Base-by-base conservation (phyloP, 2,797 vertebrate genomes). In the Arremon aurantiirostris region DNA sequence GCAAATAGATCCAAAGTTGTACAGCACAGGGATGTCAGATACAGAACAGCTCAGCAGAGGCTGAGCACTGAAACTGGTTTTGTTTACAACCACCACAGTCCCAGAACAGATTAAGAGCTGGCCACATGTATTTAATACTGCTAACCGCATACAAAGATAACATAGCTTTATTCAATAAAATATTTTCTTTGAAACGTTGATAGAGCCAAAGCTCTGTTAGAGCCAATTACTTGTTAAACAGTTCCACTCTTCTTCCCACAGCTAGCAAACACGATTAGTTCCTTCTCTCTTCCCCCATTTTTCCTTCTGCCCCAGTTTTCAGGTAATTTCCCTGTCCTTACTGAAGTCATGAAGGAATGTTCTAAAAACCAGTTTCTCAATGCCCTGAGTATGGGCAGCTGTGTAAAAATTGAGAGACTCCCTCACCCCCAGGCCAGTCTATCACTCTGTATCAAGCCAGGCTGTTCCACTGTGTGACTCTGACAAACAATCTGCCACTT, bases 401-500 rank as follows among this genome's bases (percentile, higher is more conserved):
- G 28, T 8, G n/a, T 61, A 81, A 86, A 95, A 93, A 86, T 1
- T 1, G 9, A 69, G 55, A 6, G 41, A 46, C 23, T 57, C 19
- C 52, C 35, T 55, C 46, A 44, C 37, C 42, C n/a, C 57, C 84
- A 52, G 14, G 15, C 69, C 2, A 0, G 22, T 24, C 34, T 26
- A 24, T 47, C 14, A 5, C 37, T 32, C 69, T 66, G 53, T 37
- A 49, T 61, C n/a, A 59, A 81, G 30, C 70, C 64, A n/a, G 61
- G 21, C 84, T 65, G 49, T 64, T 92, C 47, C 47, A 57, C 84
- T 50, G 34, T 0, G 0, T 34, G 59, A 90, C 73, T 87, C 46
- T 78, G 30, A 59, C 49, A 86, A 73, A 91, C 69, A 84, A 94
- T 64, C 47, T 94, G 86, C 64, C 68, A 35, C 73, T 93, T 93